Evolutionary conservation across 2,888 invertebrate genomes (phyloP), one percentile per base, ranked within the genome.

Genomic region (Drosophila hamatofila): DNA sequence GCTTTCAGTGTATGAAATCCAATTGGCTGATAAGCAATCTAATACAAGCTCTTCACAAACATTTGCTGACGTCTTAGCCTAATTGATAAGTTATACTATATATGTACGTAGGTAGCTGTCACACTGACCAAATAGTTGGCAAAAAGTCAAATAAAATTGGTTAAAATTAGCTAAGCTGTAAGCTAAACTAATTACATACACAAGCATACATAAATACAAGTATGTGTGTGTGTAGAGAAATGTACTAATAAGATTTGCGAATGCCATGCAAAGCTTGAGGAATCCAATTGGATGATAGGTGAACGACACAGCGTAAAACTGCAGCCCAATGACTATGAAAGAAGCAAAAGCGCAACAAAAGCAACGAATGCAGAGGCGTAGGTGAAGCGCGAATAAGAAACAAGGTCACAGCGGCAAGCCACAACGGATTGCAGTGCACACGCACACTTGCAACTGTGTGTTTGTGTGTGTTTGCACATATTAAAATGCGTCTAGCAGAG

Each of bases 391-490:
- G 56, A 81, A 69, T 41, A 27, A 48, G 65, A 85, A 85, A 85
- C 86, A 85, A 88, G 85, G 85, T 88, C 88, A 88, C 58, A 65
- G 54, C 59, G 75, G 57, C 78, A 84, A 79, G 73, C 70, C 72
- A 58, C 80, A 78, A 59, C 41, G 68, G 55, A 55, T 55, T 71
- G 66, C 75, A 70, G 41, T 59, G 42, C 55, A 56, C 39, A 16
- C 9, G 11, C 18, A 33, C 7, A 46, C 12, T 18, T 21, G 12
- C 11, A 37, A 21, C 9, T 14, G 14, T 42, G 12, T 9, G 2
- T 12, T 2, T 25, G 37, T 30, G 16, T 54, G 65, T 61, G 42
- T 46, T 27, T 42, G 42, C 37, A 56, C 30, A 41, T 57, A 60
- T 54, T 54, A 41, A 67, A 57, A 37, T 52, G 52, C 39, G 76